phyloP scores from a whole-genome alignment of 2,797 vertebrate genomes.

The Manis pentadactyla region DNA sequence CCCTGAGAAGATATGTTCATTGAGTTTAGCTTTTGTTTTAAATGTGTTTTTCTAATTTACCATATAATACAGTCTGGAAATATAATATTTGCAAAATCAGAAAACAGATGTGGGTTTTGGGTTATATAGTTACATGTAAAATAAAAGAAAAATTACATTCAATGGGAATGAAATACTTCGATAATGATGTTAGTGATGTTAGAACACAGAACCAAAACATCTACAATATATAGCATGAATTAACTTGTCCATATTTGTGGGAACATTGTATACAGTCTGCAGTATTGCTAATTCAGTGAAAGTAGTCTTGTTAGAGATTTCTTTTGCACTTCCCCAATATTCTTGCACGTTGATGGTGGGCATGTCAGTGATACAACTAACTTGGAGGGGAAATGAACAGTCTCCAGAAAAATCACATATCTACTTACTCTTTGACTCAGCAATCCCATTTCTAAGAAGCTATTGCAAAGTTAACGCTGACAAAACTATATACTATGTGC shows the following conservation, averaged over 20 bases:
- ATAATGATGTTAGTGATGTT: not conserved
- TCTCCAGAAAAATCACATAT: not conserved
- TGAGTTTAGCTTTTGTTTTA: slow-evolving; percentile 34
- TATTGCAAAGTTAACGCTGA: not conserved
- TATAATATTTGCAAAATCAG: not conserved
- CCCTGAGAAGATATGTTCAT: not conserved
- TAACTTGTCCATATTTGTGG: not conserved
- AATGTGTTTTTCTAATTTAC: not conserved
- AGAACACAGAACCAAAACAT: slow-evolving; percentile 14
- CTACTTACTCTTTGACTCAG: not conserved
- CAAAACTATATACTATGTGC: not conserved
- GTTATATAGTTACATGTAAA: slow-evolving; percentile 20
- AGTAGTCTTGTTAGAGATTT: not conserved
- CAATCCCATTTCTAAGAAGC: not conserved
- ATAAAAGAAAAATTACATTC: not conserved
- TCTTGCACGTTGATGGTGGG: not conserved
- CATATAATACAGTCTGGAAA: not conserved
- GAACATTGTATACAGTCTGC: not conserved
- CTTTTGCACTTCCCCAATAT: not conserved
- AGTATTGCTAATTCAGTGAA: not conserved
- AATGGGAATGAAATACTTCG: not conserved
- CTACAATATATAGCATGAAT: not conserved
- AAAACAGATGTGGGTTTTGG: not conserved
- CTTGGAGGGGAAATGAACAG: not conserved
- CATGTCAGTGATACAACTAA: not conserved